These are phyloP conservation scores for Cercocebus atys DNA, from an alignment of 2,113 vertebrate genomes.

Conservation along the genomic window DNA sequence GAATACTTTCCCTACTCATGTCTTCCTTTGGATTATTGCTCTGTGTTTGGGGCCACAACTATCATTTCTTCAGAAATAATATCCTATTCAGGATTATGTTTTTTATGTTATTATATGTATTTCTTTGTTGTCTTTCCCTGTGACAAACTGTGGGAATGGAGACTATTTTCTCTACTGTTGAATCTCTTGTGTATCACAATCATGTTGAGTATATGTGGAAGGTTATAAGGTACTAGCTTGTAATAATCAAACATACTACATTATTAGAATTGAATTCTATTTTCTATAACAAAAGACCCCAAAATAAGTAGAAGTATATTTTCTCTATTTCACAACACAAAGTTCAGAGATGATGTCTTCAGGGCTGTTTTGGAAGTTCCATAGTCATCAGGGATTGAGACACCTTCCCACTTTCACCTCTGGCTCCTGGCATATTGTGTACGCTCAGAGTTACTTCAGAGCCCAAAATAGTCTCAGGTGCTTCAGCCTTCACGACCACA, in stretches of 20 bases:
- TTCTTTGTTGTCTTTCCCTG: neutral
- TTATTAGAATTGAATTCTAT: rapidly evolving
- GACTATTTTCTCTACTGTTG: neutral
- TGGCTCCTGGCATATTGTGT: too few species aligned
- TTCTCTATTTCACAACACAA: neutral
- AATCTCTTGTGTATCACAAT: rapidly evolving
- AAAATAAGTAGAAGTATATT: neutral
- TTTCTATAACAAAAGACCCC: neutral
- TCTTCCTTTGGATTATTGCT: neutral
- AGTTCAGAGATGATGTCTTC: too few species aligned
- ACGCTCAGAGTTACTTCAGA: neutral
- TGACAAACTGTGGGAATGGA: too few species aligned
- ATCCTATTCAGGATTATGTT: neutral
- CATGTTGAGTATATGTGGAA: neutral
- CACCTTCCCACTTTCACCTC: neutral
- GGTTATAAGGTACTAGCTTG: neutral
- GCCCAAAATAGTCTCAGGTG: rapidly evolving
- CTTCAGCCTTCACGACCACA: too few species aligned
- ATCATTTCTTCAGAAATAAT: neutral
- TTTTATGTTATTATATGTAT: neutral
- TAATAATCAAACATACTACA: too few species aligned
- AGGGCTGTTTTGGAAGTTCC: neutral
- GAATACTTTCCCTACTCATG: rapidly evolving
- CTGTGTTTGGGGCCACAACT: neutral
- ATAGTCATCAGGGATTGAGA: neutral